Conservation (phyloP, 1,140 invertebrate species). For the Drosophila malerkotliana region DNA sequence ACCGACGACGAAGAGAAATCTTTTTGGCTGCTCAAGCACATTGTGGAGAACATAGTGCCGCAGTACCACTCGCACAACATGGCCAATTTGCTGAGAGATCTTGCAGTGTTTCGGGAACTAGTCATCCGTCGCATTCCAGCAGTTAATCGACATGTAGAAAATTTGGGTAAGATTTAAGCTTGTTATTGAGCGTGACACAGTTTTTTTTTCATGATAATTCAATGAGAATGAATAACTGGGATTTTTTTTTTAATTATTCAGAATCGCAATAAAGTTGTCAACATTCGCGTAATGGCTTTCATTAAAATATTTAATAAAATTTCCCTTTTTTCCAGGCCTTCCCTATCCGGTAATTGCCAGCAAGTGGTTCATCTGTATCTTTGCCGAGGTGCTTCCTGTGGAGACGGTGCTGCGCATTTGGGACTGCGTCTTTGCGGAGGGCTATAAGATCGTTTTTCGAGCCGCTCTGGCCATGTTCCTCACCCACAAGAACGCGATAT, state of each 20-base stretch:
- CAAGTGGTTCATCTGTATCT: constrained; percentile 97
- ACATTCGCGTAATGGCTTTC: too few species aligned
- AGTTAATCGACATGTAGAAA: constrained; percentile 91
- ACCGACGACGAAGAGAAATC: constrained; percentile 95
- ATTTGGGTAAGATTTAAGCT: constrained; percentile 84
- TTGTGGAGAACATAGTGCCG: constrained; percentile 94
- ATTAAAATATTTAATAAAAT: not conserved
- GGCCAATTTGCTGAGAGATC: constrained; percentile 93
- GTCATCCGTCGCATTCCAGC: constrained; percentile 92
- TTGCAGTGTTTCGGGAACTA: constrained; percentile 93
- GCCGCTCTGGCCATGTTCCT: constrained; percentile 91
- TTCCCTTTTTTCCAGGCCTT: constrained; percentile 84
- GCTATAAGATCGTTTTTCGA: constrained; percentile 92
- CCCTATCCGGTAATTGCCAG: constrained; percentile 95
- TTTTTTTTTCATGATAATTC: not conserved
- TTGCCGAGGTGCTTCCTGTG: constrained; percentile 94
- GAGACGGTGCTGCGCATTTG: constrained; percentile 96
- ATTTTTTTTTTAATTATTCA: not conserved
- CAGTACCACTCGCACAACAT: constrained; percentile 95
- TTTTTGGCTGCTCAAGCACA: constrained; percentile 95
- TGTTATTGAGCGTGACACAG: not conserved
- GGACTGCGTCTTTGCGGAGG: constrained; percentile 98
- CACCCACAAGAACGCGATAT: constrained; percentile 87
- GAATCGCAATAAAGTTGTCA: not conserved
- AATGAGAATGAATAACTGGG: too few species aligned